Evolutionary conservation across 2,888 invertebrate genomes (phyloP).

Genomic region (Sthenelais limicola): DNA sequence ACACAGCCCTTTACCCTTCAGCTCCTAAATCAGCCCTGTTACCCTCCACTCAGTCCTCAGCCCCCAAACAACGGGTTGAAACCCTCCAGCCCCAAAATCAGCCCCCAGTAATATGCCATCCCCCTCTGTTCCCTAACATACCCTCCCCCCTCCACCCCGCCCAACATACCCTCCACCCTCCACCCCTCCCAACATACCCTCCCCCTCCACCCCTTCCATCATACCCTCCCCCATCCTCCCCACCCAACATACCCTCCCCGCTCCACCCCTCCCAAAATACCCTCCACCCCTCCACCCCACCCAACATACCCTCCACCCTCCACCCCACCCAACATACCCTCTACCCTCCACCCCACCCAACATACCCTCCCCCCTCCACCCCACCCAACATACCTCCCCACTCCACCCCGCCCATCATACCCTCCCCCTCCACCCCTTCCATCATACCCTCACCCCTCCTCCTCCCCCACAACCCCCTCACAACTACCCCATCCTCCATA

Average conservation of each 20-base stretch:
- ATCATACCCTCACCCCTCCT: background rate
- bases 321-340: too few relatives aligned
- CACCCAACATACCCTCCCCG: background rate
- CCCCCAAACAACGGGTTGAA: too few relatives aligned
- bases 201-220: background rate
- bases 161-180: background rate
- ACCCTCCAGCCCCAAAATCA: too few relatives aligned
- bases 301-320: background rate
- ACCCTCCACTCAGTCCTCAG: background rate
- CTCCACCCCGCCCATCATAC: too few relatives aligned
- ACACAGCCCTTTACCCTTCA: too few relatives aligned
- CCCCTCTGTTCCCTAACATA: background rate
- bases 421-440: too few relatives aligned
- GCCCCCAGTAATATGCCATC: too few relatives aligned
- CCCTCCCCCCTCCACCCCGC: background rate
- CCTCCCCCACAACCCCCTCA: background rate
- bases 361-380: background rate
- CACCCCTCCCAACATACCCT: background rate
- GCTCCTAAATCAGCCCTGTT: background rate
- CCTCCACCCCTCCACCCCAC: background rate
- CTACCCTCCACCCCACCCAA: too few relatives aligned
- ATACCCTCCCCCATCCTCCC: background rate
- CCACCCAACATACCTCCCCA: background rate
- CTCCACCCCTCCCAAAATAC: background rate
- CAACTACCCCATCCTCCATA: background rate